Conservation (phyloP, 2,797 vertebrate species). For the Acanthiza pusilla region DNA sequence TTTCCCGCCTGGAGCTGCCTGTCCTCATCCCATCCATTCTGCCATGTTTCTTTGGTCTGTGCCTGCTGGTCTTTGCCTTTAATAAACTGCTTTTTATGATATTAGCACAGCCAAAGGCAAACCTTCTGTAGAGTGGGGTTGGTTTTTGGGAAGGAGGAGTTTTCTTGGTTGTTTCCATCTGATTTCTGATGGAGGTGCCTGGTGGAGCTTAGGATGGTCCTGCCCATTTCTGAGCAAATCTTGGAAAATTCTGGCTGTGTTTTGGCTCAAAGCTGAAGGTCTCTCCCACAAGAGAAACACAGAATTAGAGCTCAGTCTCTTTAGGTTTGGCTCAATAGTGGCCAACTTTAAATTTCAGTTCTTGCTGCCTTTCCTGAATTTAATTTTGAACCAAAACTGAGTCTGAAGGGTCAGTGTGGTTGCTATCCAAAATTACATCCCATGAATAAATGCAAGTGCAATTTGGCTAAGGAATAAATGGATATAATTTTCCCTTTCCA, state of each 20-base stretch:
- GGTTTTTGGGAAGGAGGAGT: background rate
- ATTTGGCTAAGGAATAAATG: background rate
- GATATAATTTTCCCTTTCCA: background rate
- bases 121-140: background rate
- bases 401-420: background rate
- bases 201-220: background rate
- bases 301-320: background rate
- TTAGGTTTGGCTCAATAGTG: background rate
- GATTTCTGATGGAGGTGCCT: background rate
- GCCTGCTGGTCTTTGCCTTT: background rate
- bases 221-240: background rate
- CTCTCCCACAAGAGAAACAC: background rate
- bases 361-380: background rate
- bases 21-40: background rate
- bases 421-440: background rate
- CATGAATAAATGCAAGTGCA: background rate
- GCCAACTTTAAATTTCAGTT: background rate
- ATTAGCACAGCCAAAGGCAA: background rate
- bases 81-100: background rate
- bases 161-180: background rate
- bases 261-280: background rate
- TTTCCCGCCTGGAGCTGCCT: too few relatives aligned
- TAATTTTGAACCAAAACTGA: background rate
- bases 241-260: background rate
- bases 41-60: background rate